Percentiles rank a stretch among this genome's conserved stretches.
Evolutionary conservation across 2,888 invertebrate genomes (phyloP).

Genomic region (Podotricha telesiphe): DNA sequence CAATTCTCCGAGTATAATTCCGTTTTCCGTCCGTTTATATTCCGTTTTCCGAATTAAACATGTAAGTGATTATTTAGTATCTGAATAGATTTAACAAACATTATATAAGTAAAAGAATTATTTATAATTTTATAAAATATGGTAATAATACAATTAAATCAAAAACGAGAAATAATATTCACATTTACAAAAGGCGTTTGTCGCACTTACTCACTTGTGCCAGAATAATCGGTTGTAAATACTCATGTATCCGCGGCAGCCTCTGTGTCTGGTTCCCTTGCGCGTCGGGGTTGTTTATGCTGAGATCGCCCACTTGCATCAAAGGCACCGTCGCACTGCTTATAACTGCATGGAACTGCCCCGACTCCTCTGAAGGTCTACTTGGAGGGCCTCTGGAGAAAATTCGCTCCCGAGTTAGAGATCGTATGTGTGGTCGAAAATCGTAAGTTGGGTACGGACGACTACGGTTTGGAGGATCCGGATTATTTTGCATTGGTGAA

Average conservation of each 20-base stretch:
- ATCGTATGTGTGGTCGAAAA: constrained; percentile 53
- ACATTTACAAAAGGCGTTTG: constrained; percentile 8
- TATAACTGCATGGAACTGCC: constrained; percentile 62
- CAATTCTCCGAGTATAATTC: too few relatives aligned
- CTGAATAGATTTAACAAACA: neutral
- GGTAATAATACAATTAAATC: neutral
- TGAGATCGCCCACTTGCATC: constrained; percentile 85
- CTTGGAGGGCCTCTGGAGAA: constrained; percentile 46
- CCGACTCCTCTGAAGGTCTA: constrained; percentile 52
- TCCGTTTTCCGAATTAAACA: too few relatives aligned
- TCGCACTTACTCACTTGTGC: constrained; percentile 67
- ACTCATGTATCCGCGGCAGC: constrained; percentile 73
- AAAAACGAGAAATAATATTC: too few relatives aligned
- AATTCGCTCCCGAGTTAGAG: constrained; percentile 52
- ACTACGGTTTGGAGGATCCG: constrained; percentile 50
- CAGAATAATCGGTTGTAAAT: constrained; percentile 75
- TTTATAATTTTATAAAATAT: neutral
- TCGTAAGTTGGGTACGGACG: constrained; percentile 55
- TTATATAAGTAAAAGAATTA: too few relatives aligned
- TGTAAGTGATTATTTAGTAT: too few relatives aligned
- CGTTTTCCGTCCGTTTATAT: too few relatives aligned
- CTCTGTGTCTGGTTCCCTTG: constrained; percentile 57
- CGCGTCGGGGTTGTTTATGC: constrained; percentile 52
- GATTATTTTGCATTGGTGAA: constrained; percentile 49
- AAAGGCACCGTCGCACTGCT: constrained; percentile 77